Evolutionary conservation across 2,888 invertebrate genomes (phyloP), one percentile per base, ranked within the genome.

Genomic region (Willowsia nigromaculata): DNA sequence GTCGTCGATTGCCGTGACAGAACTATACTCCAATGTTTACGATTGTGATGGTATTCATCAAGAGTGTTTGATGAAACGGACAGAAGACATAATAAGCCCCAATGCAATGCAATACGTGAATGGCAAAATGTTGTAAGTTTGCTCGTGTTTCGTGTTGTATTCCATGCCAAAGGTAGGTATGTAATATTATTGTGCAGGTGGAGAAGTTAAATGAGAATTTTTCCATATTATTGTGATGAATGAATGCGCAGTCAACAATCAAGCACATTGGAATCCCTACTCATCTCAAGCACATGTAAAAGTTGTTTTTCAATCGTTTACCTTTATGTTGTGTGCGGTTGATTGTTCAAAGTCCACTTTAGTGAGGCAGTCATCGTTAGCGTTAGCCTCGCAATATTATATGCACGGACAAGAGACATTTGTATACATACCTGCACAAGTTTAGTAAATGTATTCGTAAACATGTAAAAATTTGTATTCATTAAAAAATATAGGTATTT

Each of bases 1-100:
- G 37, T 80, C 59, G 15, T 37, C 40, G 80, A 80, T 59, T 33
- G 37, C 80, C n/a, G 56, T 53, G 37, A 80, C 80, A 80, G 56
- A 80, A 80, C 80, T 78, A 56, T 53, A 25, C 18, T 11, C 11
- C 6, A 27, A 4, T 37, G 68, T 80, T 56, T 37, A 37, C 18
- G 59, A 18, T 59, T 59, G 40, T 18, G 33, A 68, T 68, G 37
- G 30, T 47, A 27, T 76, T 76, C 37, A 15, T 13, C 0, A 47
- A 37, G 40, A 40, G n/a, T 33, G 7, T 22, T 22, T 18, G 15
- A 33, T 65, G 33, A 65, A 65, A 30, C 13, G 18, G 1, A 30
- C 15, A 11, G 5, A 11, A 65, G 18, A 30, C n/a, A 13, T 15
- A 27, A 65, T 15, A 30, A 6, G 1, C n/a, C n/a, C n/a, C n/a